Evolutionary conservation across 2,113 vertebrate genomes (phyloP), one percentile per base, ranked within the genome.

Genomic region (Microcebus lehilahytsara): DNA sequence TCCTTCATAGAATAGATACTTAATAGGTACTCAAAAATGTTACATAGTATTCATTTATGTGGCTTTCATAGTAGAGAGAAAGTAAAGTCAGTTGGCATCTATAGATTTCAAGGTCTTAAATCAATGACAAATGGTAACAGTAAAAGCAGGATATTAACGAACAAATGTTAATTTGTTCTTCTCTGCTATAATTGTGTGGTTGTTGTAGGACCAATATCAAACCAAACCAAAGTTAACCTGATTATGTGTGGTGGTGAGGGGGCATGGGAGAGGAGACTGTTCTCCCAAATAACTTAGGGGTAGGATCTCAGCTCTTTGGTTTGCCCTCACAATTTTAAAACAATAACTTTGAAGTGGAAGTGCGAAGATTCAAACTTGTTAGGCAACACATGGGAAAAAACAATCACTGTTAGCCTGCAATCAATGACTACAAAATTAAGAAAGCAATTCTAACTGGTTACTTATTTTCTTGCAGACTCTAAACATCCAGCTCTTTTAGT

Each of bases 231-330:
- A 64, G 25, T 49, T 51, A 16, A 27, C 46, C 17, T 3, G 1
- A 17, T 22, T 13, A 1, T 77, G 67, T 27, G 40, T n/a, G 16
- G 23, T 79, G 49, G 20, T 19, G 53, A 83, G 58, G 46, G 42
- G 30, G 5, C 0, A 1, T 62, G 30, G 58, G 37, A 69, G 40
- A 37, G 13, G 32, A 40, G 34, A 34, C 23, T 16, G 10, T 14
- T 66, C 6, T 12, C 6, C 1, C 37, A 4, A 13, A 8, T 34
- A 37, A 58, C 5, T 2, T 0, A 6, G 27, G 49, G 11, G 9
- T 3, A 11, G n/a, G 5, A 34, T 6, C 58, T 84, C 22, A 2
- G 30, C 32, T 72, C 40, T 92, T 74, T 62, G 32, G 53, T 89
- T 88, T 88, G 30, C 11, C 30, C 22, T 66, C 22, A 14, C 8